Evolutionary conservation across 2,888 invertebrate species (phyloP), one percentile per base, ranked within the genome.

Genomic region (Nasonia oneida): DNA sequence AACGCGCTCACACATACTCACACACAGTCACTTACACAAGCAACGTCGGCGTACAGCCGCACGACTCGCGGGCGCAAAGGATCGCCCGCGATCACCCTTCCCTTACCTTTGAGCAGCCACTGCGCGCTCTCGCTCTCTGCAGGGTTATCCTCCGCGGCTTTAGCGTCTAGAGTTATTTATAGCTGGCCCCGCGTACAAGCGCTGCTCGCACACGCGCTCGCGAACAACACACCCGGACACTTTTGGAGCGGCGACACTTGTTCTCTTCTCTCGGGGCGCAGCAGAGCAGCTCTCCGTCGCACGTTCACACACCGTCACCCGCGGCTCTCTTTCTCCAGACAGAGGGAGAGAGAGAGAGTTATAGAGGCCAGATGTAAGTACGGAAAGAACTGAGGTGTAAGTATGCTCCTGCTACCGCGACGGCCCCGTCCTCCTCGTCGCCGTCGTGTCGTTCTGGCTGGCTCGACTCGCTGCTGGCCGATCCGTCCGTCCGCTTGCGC

Each of bases 401-500:
- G 47, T n/a, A 33, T 29, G 29, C 23, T 42, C 18, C 75, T 70
- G 29, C 70, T 70, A 29, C 53, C 3, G 50, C 29, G 5, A 50
- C 15, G 50, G 15, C 23, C 29, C 18, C 74, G 73, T 23, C 37
- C 37, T 23, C 83, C 71, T 73, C 39, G 71, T 75, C 75, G 75
- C 53, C 74, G 71, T 71, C 47, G 70, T 29, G 57, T 71, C 39
- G 75, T 50, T 61, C 57, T 81, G 81, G 64, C 67, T 33, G 78
- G 18, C 71, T 50, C 39, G 78, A 33, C 71, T 50, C 39, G 71
- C 75, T 75, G 67, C 70, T 70, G 71, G 42, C 39, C n/a, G 71
- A 37, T 71, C 39, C 42, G 67, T 61, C 61, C 84, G 76, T 77
- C 81, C 83, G 83, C 76, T 80, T 73, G 86, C 86, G 84, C 86